Percentiles rank a stretch among this genome's conserved stretches.
These are phyloP conservation scores for Eudyptes chrysolophus DNA, from an alignment of 2,113 vertebrate species.

Conservation along the genomic window DNA sequence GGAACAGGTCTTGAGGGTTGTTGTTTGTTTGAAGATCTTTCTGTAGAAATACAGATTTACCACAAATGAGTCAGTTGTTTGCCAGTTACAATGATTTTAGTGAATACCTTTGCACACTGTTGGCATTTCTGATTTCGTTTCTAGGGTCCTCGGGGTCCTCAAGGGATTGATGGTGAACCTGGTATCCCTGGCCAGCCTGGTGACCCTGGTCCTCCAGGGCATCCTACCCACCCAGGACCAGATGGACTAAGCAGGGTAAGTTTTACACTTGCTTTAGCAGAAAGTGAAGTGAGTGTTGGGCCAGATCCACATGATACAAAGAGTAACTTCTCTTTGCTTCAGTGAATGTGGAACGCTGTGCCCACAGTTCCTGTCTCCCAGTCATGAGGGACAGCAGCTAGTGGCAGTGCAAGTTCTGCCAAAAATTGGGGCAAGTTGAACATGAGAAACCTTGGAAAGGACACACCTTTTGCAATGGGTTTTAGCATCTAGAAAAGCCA, in stretches of 20 bases:
- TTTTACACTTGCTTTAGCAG: not conserved
- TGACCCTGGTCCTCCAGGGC: slow-evolving; percentile 91
- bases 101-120: not conserved
- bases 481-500: not conserved
- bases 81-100: not conserved
- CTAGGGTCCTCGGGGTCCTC: slow-evolving; percentile 87
- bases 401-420: not conserved
- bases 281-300: not conserved
- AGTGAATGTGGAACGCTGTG: fast-evolving
- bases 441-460: not conserved
- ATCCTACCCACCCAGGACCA: slow-evolving; percentile 84
- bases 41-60: not conserved
- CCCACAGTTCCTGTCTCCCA: not conserved
- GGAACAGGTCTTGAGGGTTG: not conserved
- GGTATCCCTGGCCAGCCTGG: slow-evolving; percentile 94
- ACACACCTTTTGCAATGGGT: not conserved
- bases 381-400: not conserved
- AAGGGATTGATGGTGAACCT: slow-evolving; percentile 93
- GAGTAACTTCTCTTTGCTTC: not conserved
- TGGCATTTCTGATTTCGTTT: not conserved
- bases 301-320: not conserved
- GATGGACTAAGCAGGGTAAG: slow-evolving; percentile 80
- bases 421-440: not conserved
- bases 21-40: not conserved
- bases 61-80: not conserved